Evolutionary conservation across 2,888 invertebrate species (phyloP), one percentile per base, ranked within the genome.

Genomic region (Cephus pulcher): DNA sequence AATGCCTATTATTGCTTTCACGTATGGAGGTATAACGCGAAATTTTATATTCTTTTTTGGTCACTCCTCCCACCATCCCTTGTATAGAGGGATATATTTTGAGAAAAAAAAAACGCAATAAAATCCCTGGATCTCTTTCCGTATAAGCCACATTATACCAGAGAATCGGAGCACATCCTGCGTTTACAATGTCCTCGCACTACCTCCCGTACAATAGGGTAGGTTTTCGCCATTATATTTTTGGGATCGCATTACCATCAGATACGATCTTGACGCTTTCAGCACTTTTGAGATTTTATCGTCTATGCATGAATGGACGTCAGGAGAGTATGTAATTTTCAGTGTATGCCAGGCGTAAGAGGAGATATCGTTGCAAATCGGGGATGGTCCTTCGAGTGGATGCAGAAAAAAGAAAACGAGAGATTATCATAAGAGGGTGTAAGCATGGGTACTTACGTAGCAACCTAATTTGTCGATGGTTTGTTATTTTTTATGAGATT

Each of bases 361-460:
- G 81, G 79, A 82, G 80, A 80, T 81, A 83, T 84, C 84, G 78
- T 33, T 15, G 32, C 33, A 71, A 71, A 33, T 30, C 32, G 32
- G 71, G 12, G 71, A 56, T 56, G 56, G 56, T 23, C 56, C 56
- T 56, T 56, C 56, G 56, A 56, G 56, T 56, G 56, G 56, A 56
- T 32, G 71, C 15, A 15, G 71, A 15, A 71, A 34, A 70, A 34
- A 30, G 23, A 71, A 4, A 71, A 34, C 6, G 71, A 71, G 9
- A 30, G 71, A 71, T 32, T 71, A 34, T 34, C 34, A 30, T 35
- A 75, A 40, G 69, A 37, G 69, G 82, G 91, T 90, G 84, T 90
- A 90, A 73, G 96, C 96, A 93, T 96, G 96, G 80, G 96, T 96
- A 92, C 56, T 56, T 56, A 56, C 15, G 23, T 56, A 56, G 9